phyloP scores from a whole-genome alignment of 2,113 vertebrate species.

The Alethe diademata region DNA sequence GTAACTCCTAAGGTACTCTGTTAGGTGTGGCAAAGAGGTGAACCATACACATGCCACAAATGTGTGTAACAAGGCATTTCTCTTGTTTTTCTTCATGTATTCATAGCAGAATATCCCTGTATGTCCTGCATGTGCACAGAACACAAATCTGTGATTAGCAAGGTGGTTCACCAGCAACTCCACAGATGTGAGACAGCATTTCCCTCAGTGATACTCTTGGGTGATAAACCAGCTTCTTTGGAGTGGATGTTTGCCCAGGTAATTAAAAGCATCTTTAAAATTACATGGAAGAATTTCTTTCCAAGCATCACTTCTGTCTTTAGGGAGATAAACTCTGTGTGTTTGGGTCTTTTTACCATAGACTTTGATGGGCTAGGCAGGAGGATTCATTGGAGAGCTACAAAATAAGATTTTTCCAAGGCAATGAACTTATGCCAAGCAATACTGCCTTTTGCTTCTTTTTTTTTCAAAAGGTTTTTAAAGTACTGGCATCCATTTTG shows the following conservation, averaged over 20 bases:
- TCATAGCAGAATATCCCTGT: background rate
- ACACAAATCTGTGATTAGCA: background rate
- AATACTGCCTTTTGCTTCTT: background rate
- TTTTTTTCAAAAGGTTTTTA: background rate
- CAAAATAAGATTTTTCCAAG: background rate
- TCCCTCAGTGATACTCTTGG: background rate
- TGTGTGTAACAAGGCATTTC: background rate
- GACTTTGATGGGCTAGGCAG: background rate
- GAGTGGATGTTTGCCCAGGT: background rate
- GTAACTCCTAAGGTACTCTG: slow-evolving; percentile 28
- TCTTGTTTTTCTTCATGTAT: background rate
- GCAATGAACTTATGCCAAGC: background rate
- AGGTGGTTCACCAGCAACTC: background rate
- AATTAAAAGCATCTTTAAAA: slow-evolving; percentile 32
- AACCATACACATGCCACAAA: background rate
- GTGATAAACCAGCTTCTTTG: background rate
- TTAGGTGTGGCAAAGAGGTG: background rate
- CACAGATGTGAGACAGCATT: background rate
- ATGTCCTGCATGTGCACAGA: background rate
- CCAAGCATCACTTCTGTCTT: background rate
- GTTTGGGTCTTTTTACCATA: background rate
- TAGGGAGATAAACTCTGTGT: background rate
- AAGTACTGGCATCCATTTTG: background rate
- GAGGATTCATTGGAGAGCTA: background rate
- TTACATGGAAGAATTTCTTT: background rate